These are phyloP conservation scores for Eledone cirrhosa DNA, from an alignment of 2,888 invertebrate genomes.

Conservation along the genomic window DNA sequence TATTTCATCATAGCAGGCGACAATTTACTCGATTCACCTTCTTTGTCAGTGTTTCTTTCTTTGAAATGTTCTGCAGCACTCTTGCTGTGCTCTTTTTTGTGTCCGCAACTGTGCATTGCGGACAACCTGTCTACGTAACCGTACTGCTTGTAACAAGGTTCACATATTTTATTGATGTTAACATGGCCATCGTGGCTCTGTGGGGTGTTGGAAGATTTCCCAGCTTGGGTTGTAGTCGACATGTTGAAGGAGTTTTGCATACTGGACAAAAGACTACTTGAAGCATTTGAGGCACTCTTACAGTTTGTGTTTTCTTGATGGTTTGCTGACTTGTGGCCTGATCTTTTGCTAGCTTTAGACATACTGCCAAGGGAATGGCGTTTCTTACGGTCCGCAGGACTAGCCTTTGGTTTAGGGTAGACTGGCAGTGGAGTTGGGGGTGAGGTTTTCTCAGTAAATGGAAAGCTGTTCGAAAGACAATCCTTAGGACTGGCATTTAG, in stretches of 20 bases:
- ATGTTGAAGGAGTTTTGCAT: no score
- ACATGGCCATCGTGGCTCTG: no score
- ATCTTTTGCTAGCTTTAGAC: neutral
- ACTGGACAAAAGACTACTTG: no score
- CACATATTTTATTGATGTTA: neutral
- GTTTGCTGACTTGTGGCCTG: no score
- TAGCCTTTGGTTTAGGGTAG: constrained; percentile 4
- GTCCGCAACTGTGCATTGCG: neutral
- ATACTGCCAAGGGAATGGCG: constrained; percentile 11
- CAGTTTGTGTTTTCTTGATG: no score
- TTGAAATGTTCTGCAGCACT: neutral
- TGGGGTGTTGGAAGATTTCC: no score
- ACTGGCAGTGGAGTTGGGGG: constrained; percentile 21
- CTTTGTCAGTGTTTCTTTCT: neutral
- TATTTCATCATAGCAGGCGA: constrained; percentile 23
- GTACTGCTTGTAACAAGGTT: constrained; percentile 8
- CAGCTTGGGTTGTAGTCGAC: no score
- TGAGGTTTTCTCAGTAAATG: constrained; percentile 8
- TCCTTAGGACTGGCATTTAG: neutral
- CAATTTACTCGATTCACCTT: neutral
- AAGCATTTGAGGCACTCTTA: no score
- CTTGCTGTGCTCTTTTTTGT: neutral
- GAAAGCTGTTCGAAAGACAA: neutral
- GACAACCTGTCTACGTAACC: constrained; percentile 10
- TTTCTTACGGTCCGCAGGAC: constrained; percentile 17